Evolutionary conservation across 2,888 invertebrate species (phyloP).

Genomic region (Melitaea athalia): DNA sequence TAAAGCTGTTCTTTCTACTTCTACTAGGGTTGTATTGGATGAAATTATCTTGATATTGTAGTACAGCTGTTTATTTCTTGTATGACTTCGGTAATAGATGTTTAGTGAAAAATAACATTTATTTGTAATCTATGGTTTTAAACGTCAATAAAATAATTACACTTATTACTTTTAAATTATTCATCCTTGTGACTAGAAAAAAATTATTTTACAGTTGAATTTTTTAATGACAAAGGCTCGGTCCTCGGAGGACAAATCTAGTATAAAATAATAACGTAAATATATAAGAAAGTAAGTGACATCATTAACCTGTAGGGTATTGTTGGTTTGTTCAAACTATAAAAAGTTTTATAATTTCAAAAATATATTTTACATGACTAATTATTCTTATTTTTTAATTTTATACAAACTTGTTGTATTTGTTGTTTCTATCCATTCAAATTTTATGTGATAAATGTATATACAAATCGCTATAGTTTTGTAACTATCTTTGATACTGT

Average conservation of each 20-base stretch:
- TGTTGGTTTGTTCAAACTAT: too few species aligned
- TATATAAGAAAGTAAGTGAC: too few species aligned
- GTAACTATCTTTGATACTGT: too few species aligned
- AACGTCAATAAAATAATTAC: constrained; percentile 25
- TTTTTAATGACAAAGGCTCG: not conserved
- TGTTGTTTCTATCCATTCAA: too few species aligned
- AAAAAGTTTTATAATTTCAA: too few species aligned
- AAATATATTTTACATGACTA: too few species aligned
- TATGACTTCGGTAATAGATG: not conserved
- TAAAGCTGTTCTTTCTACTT: constrained; percentile 3
- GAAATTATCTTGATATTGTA: too few species aligned
- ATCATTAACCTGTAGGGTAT: too few species aligned
- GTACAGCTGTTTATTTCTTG: not conserved
- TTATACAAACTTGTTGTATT: not conserved
- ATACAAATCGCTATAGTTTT: too few species aligned
- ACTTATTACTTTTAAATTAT: constrained; percentile 18
- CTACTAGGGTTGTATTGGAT: not conserved
- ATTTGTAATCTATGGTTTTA: constrained; percentile 5
- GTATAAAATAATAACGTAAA: too few species aligned
- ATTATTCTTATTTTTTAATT: not conserved
- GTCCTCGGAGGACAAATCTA: too few species aligned
- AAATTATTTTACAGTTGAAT: not conserved
- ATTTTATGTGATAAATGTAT: too few species aligned
- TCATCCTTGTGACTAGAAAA: constrained; percentile 5
- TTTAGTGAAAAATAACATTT: not conserved